Percentiles rank a stretch among this genome's conserved stretches.
Evolutionary conservation across 1,140 invertebrate genomes (phyloP).

Genomic region (Stegodyphus mimosarum): DNA sequence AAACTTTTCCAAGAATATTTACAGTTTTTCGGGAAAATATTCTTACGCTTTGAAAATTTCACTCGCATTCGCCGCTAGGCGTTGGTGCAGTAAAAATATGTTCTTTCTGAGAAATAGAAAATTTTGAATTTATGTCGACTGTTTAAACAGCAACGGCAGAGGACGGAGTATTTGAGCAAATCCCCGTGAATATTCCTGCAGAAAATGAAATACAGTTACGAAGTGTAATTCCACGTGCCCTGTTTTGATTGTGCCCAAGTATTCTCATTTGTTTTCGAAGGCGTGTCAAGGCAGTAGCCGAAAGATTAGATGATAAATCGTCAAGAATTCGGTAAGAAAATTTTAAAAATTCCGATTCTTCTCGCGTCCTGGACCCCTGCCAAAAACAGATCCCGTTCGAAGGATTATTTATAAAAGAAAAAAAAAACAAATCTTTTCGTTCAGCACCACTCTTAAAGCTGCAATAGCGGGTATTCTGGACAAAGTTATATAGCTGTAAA

Average conservation of each 20-base stretch:
- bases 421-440: too few relatives aligned
- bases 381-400: too few relatives aligned
- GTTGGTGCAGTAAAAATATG: background rate
- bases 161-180: background rate
- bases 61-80: background rate
- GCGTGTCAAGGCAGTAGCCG: slow-evolving; percentile 39
- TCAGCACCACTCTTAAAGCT: too few relatives aligned
- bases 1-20: background rate
- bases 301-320: slow-evolving; percentile 57
- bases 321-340: slow-evolving; percentile 48
- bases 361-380: too few relatives aligned
- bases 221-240: slow-evolving; percentile 2
- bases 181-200: too few relatives aligned
- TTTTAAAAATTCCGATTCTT: slow-evolving; percentile 22
- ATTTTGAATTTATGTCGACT: slow-evolving; percentile 45
- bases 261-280: slow-evolving; percentile 10
- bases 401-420: too few relatives aligned
- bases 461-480: background rate
- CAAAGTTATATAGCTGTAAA: slow-evolving; percentile 18
- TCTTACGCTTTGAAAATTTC: background rate
- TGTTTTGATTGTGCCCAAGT: slow-evolving; percentile 34
- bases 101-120: slow-evolving; percentile 6
- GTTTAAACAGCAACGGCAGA: slow-evolving; percentile 41
- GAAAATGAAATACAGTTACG: too few relatives aligned
- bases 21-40: background rate